These are phyloP conservation scores for Toxonevra muliebris DNA, from an alignment of 2,888 invertebrate genomes.

Conservation along the genomic window DNA sequence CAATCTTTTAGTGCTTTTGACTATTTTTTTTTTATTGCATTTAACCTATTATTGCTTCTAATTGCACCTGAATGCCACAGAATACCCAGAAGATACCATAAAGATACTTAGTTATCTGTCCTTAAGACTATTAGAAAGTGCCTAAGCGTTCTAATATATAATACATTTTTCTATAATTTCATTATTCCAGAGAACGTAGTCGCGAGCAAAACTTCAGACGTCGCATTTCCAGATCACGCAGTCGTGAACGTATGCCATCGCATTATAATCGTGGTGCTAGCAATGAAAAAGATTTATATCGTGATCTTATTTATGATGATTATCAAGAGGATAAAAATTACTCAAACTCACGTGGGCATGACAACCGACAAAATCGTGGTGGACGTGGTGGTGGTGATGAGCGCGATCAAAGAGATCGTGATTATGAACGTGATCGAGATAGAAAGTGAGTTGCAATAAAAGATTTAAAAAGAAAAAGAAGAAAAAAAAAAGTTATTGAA, in stretches of 20 bases:
- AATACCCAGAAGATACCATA: no score
- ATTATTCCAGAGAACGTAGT: conserved; percentile 53
- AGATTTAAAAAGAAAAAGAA: conserved; percentile 44
- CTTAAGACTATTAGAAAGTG: no score
- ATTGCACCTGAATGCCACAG: no score
- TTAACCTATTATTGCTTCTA: no score
- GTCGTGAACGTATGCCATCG: conserved; percentile 54
- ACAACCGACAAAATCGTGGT: conserved; percentile 45
- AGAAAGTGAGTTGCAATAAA: conserved; percentile 44
- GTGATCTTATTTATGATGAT: conserved; percentile 62
- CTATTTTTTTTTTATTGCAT: not conserved
- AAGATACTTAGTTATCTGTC: no score
- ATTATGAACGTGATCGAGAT: conserved; percentile 47
- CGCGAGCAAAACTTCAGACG: conserved; percentile 56
- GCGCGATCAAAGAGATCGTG: conserved; percentile 48
- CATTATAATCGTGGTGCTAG: conserved; percentile 48
- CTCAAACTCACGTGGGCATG: conserved; percentile 41
- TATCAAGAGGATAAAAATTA: conserved; percentile 56
- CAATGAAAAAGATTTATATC: conserved; percentile 60
- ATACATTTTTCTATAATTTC: conserved; percentile 1
- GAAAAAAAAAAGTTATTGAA: conserved; percentile 15
- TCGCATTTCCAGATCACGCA: conserved; percentile 59
- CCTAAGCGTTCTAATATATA: no score
- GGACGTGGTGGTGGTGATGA: conserved; percentile 43
- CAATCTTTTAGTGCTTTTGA: no score